Conservation (phyloP, 1,140 invertebrate species). For the Macrobrachium nipponense region DNA sequence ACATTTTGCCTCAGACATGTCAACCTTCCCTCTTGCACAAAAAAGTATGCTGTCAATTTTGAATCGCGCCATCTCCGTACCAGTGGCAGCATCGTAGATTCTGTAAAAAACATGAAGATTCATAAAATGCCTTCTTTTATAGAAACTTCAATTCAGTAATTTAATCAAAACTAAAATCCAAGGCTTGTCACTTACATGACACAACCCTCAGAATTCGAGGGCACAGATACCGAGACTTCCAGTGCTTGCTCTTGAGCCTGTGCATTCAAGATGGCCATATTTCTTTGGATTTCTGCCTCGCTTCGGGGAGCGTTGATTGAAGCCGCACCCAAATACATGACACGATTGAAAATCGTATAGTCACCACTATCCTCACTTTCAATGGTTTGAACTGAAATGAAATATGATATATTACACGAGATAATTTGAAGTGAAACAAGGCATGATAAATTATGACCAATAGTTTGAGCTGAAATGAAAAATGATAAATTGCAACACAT, state of each 20-base stretch:
- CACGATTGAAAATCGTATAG: slow-evolving; percentile 91
- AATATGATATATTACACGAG: not conserved
- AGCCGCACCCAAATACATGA: slow-evolving; percentile 94
- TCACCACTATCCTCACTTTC: slow-evolving; percentile 75
- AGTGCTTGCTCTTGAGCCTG: slow-evolving; percentile 78
- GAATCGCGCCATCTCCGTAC: slow-evolving; percentile 88
- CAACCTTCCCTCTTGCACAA: slow-evolving; percentile 91
- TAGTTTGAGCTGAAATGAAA: too few species aligned
- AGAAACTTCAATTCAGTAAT: too few species aligned
- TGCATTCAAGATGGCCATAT: slow-evolving; percentile 90
- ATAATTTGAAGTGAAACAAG: not conserved
- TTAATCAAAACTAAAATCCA: not conserved
- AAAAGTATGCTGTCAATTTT: slow-evolving; percentile 94
- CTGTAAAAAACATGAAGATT: slow-evolving; percentile 71
- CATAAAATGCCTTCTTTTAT: too few species aligned
- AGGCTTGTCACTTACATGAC: slow-evolving; percentile 71
- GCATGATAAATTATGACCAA: too few species aligned
- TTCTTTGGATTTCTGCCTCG: slow-evolving; percentile 94
- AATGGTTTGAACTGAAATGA: slow-evolving; percentile 41
- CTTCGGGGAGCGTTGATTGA: slow-evolving; percentile 93
- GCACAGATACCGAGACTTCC: slow-evolving; percentile 87
- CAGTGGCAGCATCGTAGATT: slow-evolving; percentile 85
- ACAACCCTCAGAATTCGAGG: slow-evolving; percentile 82
- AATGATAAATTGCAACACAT: too few species aligned
- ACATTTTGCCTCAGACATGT: slow-evolving; percentile 86